Percentiles rank a stretch among this genome's conserved stretches.
phyloP scores from a whole-genome alignment of 2,888 invertebrate species.

The Erebia ligea region DNA sequence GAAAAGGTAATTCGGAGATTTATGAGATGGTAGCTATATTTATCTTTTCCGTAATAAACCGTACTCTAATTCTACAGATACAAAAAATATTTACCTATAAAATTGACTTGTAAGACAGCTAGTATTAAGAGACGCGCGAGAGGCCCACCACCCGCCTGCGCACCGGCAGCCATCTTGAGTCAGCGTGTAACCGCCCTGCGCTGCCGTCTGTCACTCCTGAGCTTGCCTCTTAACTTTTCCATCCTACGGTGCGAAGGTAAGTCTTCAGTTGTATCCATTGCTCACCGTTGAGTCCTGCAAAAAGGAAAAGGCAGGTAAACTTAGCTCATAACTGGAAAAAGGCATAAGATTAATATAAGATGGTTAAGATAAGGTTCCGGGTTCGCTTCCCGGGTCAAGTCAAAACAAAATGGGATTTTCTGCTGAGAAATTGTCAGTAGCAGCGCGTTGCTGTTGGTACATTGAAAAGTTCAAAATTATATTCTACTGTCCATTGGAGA shows the following conservation, averaged over 20 bases:
- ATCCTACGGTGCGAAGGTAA: conserved; percentile 25
- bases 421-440: no score
- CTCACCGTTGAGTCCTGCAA: conserved; percentile 31
- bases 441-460: no score
- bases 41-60: no score
- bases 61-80: no score
- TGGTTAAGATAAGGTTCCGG: no score
- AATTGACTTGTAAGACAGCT: conserved; percentile 75
- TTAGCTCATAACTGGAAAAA: not conserved
- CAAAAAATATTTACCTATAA: conserved; percentile 64
- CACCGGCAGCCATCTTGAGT: conserved; percentile 69
- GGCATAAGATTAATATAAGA: no score
- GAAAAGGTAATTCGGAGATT: no score
- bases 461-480: no score
- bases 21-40: no score
- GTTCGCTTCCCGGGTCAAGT: no score
- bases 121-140: conserved; percentile 73
- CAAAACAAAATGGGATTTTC: no score
- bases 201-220: conserved; percentile 67
- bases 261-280: conserved; percentile 27
- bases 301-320: not conserved
- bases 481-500: no score
- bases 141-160: conserved; percentile 65
- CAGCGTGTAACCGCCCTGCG: conserved; percentile 63
- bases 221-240: conserved; percentile 33